A percentile compares a stretch with the other conserved stretches of the same genome.
phyloP scores from a whole-genome alignment of 1,140 invertebrate species.

The Araneus ventricosus region DNA sequence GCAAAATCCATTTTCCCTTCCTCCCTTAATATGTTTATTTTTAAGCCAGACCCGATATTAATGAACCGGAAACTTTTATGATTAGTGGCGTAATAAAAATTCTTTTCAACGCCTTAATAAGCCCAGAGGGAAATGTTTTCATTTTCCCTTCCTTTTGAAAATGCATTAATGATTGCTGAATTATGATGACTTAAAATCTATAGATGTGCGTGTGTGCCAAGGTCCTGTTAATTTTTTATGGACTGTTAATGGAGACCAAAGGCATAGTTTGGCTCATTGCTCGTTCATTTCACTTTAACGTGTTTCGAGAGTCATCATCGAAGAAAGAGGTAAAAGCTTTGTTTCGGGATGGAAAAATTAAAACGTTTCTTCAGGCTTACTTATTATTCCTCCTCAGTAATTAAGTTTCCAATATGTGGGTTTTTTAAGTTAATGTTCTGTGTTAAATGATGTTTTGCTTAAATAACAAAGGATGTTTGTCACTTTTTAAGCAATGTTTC shows the following conservation, averaged over 20 bases:
- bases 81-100: slow-evolving; percentile 64
- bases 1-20: slow-evolving; percentile 52
- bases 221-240: slow-evolving; percentile 43
- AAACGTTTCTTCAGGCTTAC: background rate
- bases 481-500: too few species aligned
- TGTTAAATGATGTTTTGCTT: background rate
- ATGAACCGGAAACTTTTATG: slow-evolving; percentile 71
- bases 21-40: slow-evolving; percentile 59
- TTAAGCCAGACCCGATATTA: slow-evolving; percentile 63
- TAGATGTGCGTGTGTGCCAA: background rate
- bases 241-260: slow-evolving; percentile 43
- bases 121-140: slow-evolving; percentile 63
- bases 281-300: slow-evolving; percentile 1
- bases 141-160: slow-evolving; percentile 47
- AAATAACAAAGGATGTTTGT: too few species aligned
- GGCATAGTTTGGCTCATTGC: slow-evolving; percentile 17
- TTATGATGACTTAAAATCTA: slow-evolving; percentile 70
- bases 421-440: background rate
- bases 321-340: background rate
- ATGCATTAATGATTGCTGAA: slow-evolving; percentile 70
- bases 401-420: background rate
- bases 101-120: slow-evolving; percentile 60
- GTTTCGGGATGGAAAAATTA: background rate
- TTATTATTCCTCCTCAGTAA: background rate
- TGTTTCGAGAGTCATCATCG: background rate